A percentile compares a stretch with the other conserved stretches of the same genome.
Conservation (phyloP, 2,888 invertebrate genomes). For the Lymantria monacha region DNA sequence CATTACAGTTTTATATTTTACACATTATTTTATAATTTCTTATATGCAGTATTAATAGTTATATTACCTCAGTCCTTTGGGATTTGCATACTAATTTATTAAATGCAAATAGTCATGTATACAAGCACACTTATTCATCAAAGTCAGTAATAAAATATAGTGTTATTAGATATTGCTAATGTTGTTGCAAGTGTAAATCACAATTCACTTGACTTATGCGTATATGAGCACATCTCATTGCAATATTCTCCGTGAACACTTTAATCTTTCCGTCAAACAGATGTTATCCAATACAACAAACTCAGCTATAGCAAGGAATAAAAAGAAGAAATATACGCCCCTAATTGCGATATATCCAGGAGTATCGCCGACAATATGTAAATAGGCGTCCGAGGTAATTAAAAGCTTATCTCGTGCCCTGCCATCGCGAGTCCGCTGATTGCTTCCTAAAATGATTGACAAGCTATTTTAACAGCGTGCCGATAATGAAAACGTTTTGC, state of each 20-base stretch:
- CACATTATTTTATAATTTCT: too few relatives aligned
- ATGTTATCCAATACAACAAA: slow-evolving; percentile 66
- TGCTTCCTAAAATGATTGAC: slow-evolving; percentile 79
- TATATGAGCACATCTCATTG: slow-evolving; percentile 32
- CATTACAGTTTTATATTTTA: too few relatives aligned
- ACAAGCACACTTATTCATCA: slow-evolving; percentile 39
- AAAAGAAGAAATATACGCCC: slow-evolving; percentile 74
- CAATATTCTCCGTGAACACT: slow-evolving; percentile 49
- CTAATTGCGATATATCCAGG: slow-evolving; percentile 77
- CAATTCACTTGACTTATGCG: slow-evolving; percentile 21
- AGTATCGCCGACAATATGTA: slow-evolving; percentile 78
- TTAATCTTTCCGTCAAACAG: slow-evolving; percentile 71
- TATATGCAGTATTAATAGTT: too few relatives aligned
- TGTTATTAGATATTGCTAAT: slow-evolving; percentile 31
- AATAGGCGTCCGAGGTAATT: slow-evolving; percentile 78
- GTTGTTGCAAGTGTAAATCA: slow-evolving; percentile 39
- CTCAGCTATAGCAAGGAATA: slow-evolving; percentile 58
- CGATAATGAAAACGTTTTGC: slow-evolving; percentile 76
- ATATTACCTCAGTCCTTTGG: too few relatives aligned
- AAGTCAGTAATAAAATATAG: slow-evolving; percentile 39
- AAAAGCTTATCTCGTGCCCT: slow-evolving; percentile 75
- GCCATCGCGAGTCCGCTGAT: slow-evolving; percentile 67
- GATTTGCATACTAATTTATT: too few relatives aligned
- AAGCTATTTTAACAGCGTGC: slow-evolving; percentile 69
- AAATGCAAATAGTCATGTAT: too few relatives aligned